Percentiles rank a stretch among this genome's conserved stretches.
Conservation (phyloP, 2,797 vertebrate species). For the Heliangelus exortis region DNA sequence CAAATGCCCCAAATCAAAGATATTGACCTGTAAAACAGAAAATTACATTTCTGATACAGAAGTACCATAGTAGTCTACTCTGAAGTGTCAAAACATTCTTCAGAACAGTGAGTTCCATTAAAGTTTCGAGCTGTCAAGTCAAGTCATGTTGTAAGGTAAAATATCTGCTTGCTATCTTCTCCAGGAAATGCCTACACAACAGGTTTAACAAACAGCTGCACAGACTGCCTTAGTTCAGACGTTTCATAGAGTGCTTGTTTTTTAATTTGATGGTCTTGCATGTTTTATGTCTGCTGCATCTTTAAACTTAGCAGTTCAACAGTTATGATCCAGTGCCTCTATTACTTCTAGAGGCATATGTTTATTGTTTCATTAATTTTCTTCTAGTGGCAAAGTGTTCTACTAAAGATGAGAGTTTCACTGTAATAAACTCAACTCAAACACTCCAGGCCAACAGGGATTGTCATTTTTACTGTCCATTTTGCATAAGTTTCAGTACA, state of each 20-base stretch:
- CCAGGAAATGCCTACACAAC: background rate
- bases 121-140: background rate
- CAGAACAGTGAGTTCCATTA: background rate
- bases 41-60: background rate
- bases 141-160: background rate
- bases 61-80: background rate
- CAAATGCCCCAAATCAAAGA: background rate
- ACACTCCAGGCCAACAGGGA: background rate
- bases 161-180: background rate
- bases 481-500: background rate
- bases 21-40: background rate
- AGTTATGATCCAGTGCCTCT: background rate
- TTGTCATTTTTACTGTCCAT: background rate
- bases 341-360: background rate
- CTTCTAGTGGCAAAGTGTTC: background rate
- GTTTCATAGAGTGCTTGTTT: background rate
- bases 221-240: background rate
- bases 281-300: background rate
- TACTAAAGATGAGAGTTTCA: background rate
- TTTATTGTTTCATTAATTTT: background rate
- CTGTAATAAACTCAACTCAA: background rate
- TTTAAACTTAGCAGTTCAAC: background rate
- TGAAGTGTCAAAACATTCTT: background rate
- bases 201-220: background rate
- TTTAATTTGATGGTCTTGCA: background rate